Conservation (phyloP, 2,113 vertebrate genomes). For the Syngnathus scovelli region DNA sequence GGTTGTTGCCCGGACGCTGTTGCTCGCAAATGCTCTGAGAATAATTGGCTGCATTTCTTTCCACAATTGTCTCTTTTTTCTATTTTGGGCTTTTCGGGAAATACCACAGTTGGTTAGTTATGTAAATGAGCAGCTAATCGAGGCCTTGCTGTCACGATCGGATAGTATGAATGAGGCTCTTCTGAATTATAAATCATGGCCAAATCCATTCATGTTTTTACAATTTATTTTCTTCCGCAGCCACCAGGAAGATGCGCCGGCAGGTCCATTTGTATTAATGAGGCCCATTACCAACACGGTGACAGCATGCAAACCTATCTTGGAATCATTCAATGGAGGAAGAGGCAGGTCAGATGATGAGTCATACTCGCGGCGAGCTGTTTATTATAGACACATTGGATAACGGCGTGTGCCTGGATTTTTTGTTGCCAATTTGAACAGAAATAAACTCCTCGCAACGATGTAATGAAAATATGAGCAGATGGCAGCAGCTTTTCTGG, state of each 20-base stretch:
- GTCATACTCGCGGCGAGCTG: slow-evolving; percentile 9
- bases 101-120: background rate
- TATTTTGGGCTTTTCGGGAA: slow-evolving; percentile 2
- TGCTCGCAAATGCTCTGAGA: background rate
- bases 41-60: slow-evolving; percentile 30
- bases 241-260: background rate
- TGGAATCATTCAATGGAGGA: slow-evolving; percentile 22
- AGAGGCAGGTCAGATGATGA: slow-evolving; percentile 16
- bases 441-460: background rate
- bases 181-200: background rate
- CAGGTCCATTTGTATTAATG: background rate
- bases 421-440: background rate
- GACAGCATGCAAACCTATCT: slow-evolving; percentile 1
- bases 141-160: background rate
- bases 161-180: background rate
- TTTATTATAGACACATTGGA: background rate
- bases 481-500: slow-evolving; percentile 1
- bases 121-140: background rate
- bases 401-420: slow-evolving; percentile 1
- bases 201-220: background rate
- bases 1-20: slow-evolving; percentile 3
- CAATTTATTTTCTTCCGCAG: background rate
- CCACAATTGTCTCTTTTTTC: background rate
- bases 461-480: background rate
- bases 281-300: background rate